A percentile compares a stretch with the other conserved stretches of the same genome.
phyloP scores from a whole-genome alignment of 2,797 vertebrate genomes.

The Fratercula arctica region DNA sequence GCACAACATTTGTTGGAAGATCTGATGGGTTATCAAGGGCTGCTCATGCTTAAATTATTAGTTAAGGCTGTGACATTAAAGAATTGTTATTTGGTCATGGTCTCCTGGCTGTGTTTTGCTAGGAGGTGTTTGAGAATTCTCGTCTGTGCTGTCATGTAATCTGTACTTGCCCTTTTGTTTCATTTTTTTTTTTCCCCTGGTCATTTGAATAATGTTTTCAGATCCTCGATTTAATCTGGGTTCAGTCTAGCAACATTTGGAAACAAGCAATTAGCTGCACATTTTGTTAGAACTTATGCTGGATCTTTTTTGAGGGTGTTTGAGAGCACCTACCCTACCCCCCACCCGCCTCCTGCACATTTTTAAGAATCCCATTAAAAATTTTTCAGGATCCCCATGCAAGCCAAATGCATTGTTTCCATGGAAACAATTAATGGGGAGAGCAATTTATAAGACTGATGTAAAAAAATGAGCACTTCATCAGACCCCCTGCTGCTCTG shows the following conservation, averaged over 20 bases:
- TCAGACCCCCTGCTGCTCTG: conserved; percentile 74
- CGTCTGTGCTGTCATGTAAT: conserved; percentile 47
- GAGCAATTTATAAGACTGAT: conserved; percentile 82
- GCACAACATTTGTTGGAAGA: not conserved
- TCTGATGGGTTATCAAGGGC: conserved; percentile 42
- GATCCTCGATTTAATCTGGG: conserved; percentile 29
- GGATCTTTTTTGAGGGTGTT: not conserved
- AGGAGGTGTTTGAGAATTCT: conserved; percentile 56
- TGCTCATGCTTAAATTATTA: conserved; percentile 53
- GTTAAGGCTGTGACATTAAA: conserved; percentile 59
- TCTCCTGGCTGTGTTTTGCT: conserved; percentile 47
- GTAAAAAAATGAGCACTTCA: conserved; percentile 78
- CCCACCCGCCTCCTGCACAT: conserved; percentile 7
- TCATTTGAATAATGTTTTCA: conserved; percentile 57
- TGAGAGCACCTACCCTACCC: not conserved
- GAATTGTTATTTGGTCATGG: conserved; percentile 46
- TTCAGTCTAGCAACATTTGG: conserved; percentile 26
- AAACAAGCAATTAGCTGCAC: conserved; percentile 53
- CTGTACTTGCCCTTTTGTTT: conserved; percentile 65
- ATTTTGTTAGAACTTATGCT: conserved; percentile 12
- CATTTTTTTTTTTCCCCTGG: conserved; percentile 2
- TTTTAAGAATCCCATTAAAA: conserved; percentile 78
- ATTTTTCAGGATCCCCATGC: conserved; percentile 73
- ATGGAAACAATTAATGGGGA: conserved; percentile 84
- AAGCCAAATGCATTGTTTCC: conserved; percentile 81